A percentile compares a stretch with the other conserved stretches of the same genome.
Conservation (phyloP, 2,888 invertebrate genomes). For the Monopis laevigella region DNA sequence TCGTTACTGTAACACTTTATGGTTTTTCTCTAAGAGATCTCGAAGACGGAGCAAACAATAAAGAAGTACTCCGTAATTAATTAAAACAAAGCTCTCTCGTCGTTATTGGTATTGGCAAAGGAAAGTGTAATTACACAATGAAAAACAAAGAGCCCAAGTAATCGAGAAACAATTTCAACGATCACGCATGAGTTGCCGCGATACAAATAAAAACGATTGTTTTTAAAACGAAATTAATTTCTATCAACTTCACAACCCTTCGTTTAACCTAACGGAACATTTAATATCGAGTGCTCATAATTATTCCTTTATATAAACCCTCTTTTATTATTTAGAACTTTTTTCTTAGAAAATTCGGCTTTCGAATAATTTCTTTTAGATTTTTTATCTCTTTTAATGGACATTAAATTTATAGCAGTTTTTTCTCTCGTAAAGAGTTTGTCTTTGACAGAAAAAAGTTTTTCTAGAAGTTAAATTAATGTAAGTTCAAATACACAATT, state of each 20-base stretch:
- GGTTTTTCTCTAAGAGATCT: neutral
- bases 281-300: slow-evolving; percentile 66
- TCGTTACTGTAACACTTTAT: neutral
- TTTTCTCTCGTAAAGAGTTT: slow-evolving; percentile 8
- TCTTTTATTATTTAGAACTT: slow-evolving; percentile 51
- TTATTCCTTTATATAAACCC: slow-evolving; percentile 60
- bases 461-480: slow-evolving; percentile 9
- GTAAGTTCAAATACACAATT: slow-evolving; percentile 8
- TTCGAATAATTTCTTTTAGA: slow-evolving; percentile 22
- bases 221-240: slow-evolving; percentile 67
- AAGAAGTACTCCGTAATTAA: slow-evolving; percentile 6
- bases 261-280: slow-evolving; percentile 57
- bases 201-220: slow-evolving; percentile 62
- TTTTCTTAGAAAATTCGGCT: slow-evolving; percentile 36
- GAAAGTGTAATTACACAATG: slow-evolving; percentile 16
- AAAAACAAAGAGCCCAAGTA: slow-evolving; percentile 60
- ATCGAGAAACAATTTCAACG: slow-evolving; percentile 62
- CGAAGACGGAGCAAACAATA: slow-evolving; percentile 2
- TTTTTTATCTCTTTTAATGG: slow-evolving; percentile 27
- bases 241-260: slow-evolving; percentile 39
- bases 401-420: slow-evolving; percentile 14
- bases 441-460: slow-evolving; percentile 7
- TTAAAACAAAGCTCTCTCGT: slow-evolving; percentile 9
- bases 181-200: slow-evolving; percentile 60
- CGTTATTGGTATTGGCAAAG: slow-evolving; percentile 1